Conservation (phyloP, 1,140 invertebrate species). For the Atta cephalotes region DNA sequence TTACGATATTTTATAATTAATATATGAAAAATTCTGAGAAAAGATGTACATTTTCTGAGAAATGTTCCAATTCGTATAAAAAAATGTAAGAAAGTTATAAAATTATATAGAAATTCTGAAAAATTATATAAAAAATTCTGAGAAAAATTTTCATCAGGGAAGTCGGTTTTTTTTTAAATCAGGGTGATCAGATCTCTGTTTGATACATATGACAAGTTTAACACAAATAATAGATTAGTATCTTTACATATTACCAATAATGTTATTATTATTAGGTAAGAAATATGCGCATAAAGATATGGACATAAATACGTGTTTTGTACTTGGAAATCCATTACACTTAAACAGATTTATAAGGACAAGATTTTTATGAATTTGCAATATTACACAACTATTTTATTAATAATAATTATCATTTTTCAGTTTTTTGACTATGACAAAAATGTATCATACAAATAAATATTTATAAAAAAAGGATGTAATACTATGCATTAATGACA, state of each 20-base stretch:
- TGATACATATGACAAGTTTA: conserved; percentile 28
- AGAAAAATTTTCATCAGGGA: no score
- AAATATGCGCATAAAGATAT: background rate
- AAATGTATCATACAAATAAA: background rate
- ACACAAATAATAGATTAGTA: conserved; percentile 34
- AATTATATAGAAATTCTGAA: no score
- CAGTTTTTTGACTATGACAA: background rate
- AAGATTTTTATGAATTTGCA: background rate
- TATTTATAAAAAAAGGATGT: conserved; percentile 5
- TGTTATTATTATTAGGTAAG: conserved; percentile 28
- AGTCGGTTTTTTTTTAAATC: no score
- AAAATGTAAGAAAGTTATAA: no score
- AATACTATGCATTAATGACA: background rate
- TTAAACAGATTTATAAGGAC: conserved; percentile 17
- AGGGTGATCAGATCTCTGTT: background rate
- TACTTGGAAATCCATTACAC: background rate
- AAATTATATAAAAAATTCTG: no score
- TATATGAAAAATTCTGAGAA: no score
- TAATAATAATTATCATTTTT: background rate
- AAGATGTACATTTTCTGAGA: no score
- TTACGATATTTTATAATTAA: no score
- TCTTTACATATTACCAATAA: conserved; percentile 17
- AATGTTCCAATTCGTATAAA: no score
- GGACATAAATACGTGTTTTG: conserved; percentile 20
- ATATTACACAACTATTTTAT: background rate